Conservation (phyloP, 92 coral and sea anemone species). For the Isaurus tuberculatus region DNA sequence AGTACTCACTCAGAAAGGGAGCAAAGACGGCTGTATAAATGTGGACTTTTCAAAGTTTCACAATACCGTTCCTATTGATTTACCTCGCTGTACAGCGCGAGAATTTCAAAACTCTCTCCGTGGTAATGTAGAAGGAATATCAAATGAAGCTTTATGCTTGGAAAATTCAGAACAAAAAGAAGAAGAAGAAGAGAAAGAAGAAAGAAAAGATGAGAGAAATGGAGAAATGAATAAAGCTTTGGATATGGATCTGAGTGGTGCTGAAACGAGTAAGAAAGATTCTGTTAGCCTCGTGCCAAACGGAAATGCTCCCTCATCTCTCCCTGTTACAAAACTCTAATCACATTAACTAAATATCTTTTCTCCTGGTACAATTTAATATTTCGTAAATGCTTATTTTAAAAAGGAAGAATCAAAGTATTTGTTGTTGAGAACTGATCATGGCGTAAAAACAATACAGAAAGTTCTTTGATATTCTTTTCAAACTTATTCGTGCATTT, state of each 20-base stretch:
- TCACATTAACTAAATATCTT: not conserved
- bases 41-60: conserved; percentile 67
- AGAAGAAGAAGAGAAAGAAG: conserved; percentile 26
- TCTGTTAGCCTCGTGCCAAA: conserved; percentile 9
- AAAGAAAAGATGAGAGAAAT: conserved; percentile 16
- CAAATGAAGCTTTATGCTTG: not conserved
- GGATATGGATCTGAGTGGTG: not conserved
- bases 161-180: conserved; percentile 24
- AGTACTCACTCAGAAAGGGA: conserved; percentile 52
- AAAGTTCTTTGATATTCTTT: too few relatives aligned
- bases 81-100: conserved; percentile 57
- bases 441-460: too few relatives aligned
- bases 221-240: conserved; percentile 16
- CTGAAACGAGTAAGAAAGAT: conserved; percentile 8
- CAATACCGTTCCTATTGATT: conserved; percentile 27
- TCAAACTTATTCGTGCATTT: too few relatives aligned
- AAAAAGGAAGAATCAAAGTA: not conserved
- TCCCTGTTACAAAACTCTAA: conserved; percentile 29
- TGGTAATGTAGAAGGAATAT: conserved; percentile 24
- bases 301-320: not conserved
- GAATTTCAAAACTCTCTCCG: conserved; percentile 52
- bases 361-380: not conserved
- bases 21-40: conserved; percentile 2
- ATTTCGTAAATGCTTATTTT: not conserved
- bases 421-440: not conserved